Conservation (phyloP, 1,140 invertebrate genomes). For the Calliopsis andreniformis region DNA sequence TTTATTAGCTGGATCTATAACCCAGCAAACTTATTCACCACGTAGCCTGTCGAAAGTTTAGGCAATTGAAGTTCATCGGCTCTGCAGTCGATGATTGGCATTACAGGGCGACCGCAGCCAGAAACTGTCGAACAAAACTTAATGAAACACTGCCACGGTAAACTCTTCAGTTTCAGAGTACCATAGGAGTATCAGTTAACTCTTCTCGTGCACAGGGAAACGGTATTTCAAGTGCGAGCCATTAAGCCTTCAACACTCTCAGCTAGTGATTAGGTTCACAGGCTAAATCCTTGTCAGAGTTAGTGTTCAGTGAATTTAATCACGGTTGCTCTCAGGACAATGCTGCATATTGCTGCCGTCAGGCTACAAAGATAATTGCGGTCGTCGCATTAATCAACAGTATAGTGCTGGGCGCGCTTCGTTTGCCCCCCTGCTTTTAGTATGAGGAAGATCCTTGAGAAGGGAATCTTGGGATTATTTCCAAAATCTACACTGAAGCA, state of each 20-base stretch:
- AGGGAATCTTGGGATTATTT: too few species aligned
- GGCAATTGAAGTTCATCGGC: slow-evolving; percentile 3
- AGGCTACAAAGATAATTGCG: slow-evolving; percentile 56
- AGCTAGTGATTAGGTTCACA: slow-evolving; percentile 58
- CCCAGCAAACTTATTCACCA: neutral
- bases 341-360: slow-evolving; percentile 48
- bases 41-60: neutral
- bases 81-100: slow-evolving; percentile 9
- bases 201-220: slow-evolving; percentile 41
- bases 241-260: slow-evolving; percentile 41
- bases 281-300: slow-evolving; percentile 55
- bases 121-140: slow-evolving; percentile 18
- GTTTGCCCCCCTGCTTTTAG: neutral
- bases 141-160: slow-evolving; percentile 12
- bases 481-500: too few species aligned
- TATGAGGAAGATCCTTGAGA: neutral
- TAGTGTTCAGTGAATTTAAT: slow-evolving; percentile 57
- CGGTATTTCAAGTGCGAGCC: slow-evolving; percentile 41
- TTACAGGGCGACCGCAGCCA: slow-evolving; percentile 20
- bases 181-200: neutral
- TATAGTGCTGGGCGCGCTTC: neutral
- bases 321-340: slow-evolving; percentile 47
- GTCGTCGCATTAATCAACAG: slow-evolving; percentile 42
- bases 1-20: too few species aligned
- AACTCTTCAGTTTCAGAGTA: slow-evolving; percentile 22